Conservation (phyloP, 2,113 vertebrate genomes). For the Callaeas wilsoni region DNA sequence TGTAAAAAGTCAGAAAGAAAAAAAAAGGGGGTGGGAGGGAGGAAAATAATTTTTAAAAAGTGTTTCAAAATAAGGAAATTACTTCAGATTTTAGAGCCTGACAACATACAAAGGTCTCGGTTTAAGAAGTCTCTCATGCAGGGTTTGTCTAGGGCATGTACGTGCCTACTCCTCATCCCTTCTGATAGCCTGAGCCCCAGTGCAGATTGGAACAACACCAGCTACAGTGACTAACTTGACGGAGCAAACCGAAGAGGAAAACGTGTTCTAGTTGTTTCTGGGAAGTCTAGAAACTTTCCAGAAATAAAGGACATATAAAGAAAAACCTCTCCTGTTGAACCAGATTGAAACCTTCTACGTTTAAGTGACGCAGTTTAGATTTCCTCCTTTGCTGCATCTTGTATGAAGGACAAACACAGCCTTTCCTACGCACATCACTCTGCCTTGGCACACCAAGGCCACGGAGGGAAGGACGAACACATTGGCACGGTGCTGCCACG, state of each 20-base stretch:
- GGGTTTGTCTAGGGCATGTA: background rate
- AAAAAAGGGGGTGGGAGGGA: accelerated
- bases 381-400: background rate
- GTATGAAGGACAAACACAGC: background rate
- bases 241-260: background rate
- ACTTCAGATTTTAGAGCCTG: background rate
- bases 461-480: background rate
- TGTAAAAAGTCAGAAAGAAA: background rate
- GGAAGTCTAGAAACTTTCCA: background rate
- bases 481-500: background rate
- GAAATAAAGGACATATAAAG: background rate
- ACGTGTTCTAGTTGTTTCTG: background rate
- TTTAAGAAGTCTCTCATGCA: background rate
- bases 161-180: background rate
- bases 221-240: background rate
- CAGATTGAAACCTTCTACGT: background rate
- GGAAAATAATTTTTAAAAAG: background rate
- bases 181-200: background rate
- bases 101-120: background rate
- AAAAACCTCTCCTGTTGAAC: background rate
- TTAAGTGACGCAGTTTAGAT: background rate
- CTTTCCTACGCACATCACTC: background rate
- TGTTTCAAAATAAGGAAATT: background rate
- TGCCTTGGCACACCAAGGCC: background rate
- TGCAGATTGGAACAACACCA: background rate